Evolutionary conservation across 2,113 vertebrate species (phyloP).

Genomic region (Odocoileus virginianus): DNA sequence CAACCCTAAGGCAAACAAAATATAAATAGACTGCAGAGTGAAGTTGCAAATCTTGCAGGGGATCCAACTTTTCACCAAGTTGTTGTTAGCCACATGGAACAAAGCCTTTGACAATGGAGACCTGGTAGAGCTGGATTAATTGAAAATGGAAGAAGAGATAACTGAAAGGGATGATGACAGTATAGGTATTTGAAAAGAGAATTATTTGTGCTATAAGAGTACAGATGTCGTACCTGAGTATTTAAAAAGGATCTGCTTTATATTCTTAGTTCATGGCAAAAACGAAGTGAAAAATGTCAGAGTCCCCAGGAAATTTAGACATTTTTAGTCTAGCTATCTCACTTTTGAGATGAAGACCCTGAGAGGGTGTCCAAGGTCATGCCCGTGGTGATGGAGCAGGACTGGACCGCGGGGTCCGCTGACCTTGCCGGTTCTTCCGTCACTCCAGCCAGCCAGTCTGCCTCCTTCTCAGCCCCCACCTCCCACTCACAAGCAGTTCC

Average conservation of each 20-base stretch:
- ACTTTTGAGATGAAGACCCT: background rate
- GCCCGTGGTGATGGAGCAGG: no score
- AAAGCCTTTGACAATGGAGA: background rate
- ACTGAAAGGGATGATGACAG: background rate
- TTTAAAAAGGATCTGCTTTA: background rate
- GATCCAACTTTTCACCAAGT: background rate
- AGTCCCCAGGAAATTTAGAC: background rate
- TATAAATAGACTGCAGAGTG: background rate
- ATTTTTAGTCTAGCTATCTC: background rate
- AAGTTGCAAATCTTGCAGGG: background rate
- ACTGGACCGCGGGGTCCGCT: background rate
- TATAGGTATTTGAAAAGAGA: background rate
- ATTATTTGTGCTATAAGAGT: background rate
- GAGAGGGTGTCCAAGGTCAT: background rate
- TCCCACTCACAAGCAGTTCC: background rate
- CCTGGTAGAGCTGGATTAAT: background rate
- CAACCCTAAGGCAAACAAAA: background rate
- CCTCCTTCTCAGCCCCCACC: background rate
- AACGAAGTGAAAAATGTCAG: background rate
- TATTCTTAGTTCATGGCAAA: background rate
- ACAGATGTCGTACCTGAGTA: background rate
- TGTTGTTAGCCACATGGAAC: background rate
- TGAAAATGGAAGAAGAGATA: background rate
- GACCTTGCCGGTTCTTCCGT: background rate
- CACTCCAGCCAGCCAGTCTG: background rate